These are phyloP conservation scores for Brassicogethes aeneus DNA, from an alignment of 2,888 invertebrate genomes.

Conservation along the genomic window DNA sequence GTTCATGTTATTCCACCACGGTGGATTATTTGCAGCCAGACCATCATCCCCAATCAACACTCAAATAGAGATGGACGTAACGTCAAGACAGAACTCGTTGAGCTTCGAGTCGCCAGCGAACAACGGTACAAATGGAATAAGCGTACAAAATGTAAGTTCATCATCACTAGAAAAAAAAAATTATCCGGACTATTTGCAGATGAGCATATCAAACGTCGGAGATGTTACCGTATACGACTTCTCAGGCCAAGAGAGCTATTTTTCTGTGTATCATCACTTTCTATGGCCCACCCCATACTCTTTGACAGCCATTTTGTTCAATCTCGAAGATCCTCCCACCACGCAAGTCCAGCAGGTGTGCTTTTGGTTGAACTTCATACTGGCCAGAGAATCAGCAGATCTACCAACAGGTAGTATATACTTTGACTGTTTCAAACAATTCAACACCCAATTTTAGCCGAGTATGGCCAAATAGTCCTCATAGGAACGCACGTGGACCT, in stretches of 20 bases:
- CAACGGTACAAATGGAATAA: slow-evolving; percentile 53
- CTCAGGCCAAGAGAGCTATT: slow-evolving; percentile 66
- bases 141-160: slow-evolving; percentile 53
- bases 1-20: no score
- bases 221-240: slow-evolving; percentile 66
- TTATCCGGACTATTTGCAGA: slow-evolving; percentile 37
- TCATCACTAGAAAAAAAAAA: no score
- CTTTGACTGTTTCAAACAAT: slow-evolving; percentile 7
- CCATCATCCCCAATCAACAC: slow-evolving; percentile 43
- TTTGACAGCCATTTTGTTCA: slow-evolving; percentile 52
- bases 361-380: slow-evolving; percentile 68
- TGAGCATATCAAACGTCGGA: slow-evolving; percentile 47
- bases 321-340: slow-evolving; percentile 54
- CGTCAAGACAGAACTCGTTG: slow-evolving; percentile 49
- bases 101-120: slow-evolving; percentile 48
- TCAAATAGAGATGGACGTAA: slow-evolving; percentile 52
- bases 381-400: slow-evolving; percentile 46
- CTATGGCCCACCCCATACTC: slow-evolving; percentile 46
- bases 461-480: slow-evolving; percentile 52
- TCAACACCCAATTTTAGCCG: no score
- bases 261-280: slow-evolving; percentile 63
- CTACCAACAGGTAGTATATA: slow-evolving; percentile 43
- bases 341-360: slow-evolving; percentile 58
- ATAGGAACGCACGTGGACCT: slow-evolving; percentile 56
- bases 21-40: slow-evolving; percentile 38